These are phyloP conservation scores for Mellilla xanthometata DNA, from an alignment of 2,888 invertebrate species.

Conservation along the genomic window DNA sequence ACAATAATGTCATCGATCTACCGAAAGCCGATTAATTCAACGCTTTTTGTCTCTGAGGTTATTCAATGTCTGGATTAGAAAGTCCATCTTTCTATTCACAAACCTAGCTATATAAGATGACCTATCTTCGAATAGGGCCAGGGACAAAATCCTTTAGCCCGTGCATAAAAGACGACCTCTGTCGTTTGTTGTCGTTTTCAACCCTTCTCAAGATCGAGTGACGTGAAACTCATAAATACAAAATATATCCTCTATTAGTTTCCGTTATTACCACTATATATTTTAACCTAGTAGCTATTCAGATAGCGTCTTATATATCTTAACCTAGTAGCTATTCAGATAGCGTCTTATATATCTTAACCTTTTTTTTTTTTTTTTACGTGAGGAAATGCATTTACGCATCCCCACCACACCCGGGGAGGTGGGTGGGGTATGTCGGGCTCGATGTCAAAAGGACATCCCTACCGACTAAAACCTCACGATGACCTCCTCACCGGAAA, in stretches of 20 bases:
- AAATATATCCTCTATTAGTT: conserved; percentile 35
- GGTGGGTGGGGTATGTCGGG: too few relatives aligned
- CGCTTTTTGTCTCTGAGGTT: too few relatives aligned
- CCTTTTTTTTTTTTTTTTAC: too few relatives aligned
- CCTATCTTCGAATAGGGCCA: conserved; percentile 35
- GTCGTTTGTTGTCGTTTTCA: conserved; percentile 53
- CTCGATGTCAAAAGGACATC: too few relatives aligned
- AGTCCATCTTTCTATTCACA: too few relatives aligned
- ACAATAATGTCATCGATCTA: too few relatives aligned
- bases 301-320: conserved; percentile 11
- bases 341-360: conserved; percentile 13
- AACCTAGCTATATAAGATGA: conserved; percentile 1
- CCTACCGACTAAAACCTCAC: too few relatives aligned
- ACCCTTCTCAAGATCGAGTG: conserved; percentile 57
- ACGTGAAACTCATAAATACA: conserved; percentile 47
- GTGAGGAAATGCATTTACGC: too few relatives aligned
- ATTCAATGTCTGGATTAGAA: too few relatives aligned
- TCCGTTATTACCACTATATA: conserved; percentile 18
- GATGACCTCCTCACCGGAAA: too few relatives aligned
- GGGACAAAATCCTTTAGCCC: conserved; percentile 47
- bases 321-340: background rate
- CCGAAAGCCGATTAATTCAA: too few relatives aligned
- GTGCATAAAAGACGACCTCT: conserved; percentile 53
- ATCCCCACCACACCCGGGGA: too few relatives aligned
- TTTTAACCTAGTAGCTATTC: background rate